A percentile compares a stretch with the other conserved stretches of the same genome.
These are phyloP conservation scores for Vanacampus margaritifer DNA, from an alignment of 2,113 vertebrate genomes.

Conservation along the genomic window DNA sequence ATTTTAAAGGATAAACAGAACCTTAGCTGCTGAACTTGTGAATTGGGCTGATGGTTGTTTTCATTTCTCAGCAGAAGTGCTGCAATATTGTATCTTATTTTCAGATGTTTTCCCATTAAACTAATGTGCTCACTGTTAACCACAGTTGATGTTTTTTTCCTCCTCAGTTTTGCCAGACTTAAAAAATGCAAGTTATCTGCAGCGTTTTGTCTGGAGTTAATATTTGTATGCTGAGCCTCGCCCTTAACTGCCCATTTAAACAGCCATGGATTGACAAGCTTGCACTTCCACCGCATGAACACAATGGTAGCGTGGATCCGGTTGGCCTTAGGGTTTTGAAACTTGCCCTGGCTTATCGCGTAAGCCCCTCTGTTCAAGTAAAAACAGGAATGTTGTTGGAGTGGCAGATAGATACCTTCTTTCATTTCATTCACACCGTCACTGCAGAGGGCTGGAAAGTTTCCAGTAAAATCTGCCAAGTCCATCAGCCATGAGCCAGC, in stretches of 20 bases:
- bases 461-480: slow-evolving; percentile 51
- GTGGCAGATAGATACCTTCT: background rate
- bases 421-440: slow-evolving; percentile 19
- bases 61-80: background rate
- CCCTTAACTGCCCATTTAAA: slow-evolving; percentile 2
- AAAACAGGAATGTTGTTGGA: slow-evolving; percentile 46
- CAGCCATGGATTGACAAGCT: slow-evolving; percentile 13
- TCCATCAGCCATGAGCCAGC: slow-evolving; percentile 50
- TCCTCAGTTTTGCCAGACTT: background rate
- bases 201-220: background rate
- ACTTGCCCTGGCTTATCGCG: slow-evolving; percentile 48
- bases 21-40: background rate
- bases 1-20: background rate
- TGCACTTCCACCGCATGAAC: slow-evolving; percentile 32
- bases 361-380: slow-evolving; percentile 50
- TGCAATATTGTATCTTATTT: background rate
- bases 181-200: background rate
- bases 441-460: slow-evolving; percentile 25
- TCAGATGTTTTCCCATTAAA: background rate
- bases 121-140: background rate
- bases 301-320: slow-evolving; percentile 24
- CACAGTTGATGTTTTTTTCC: background rate
- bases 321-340: slow-evolving; percentile 40
- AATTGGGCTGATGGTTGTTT: background rate
- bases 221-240: slow-evolving; percentile 1